A percentile compares a stretch with the other conserved stretches of the same genome.
These are phyloP conservation scores for Odontothrips loti DNA, from an alignment of 2,888 invertebrate genomes.

Conservation along the genomic window DNA sequence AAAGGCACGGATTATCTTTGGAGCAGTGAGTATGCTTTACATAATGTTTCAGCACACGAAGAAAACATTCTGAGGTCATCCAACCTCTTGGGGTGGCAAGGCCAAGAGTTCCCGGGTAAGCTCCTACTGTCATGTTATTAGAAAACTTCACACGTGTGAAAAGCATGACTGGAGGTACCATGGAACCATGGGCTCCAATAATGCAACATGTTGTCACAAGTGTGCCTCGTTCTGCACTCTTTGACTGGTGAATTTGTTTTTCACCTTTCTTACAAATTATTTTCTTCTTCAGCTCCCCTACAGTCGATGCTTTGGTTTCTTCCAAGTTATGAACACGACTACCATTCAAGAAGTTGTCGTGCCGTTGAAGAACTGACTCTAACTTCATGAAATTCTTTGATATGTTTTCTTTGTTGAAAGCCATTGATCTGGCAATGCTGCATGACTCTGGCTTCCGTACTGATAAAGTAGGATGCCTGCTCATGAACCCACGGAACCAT, in stretches of 20 bases:
- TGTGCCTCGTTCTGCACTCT: conserved; percentile 45
- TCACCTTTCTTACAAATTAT: conserved; percentile 44
- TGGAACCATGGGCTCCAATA: conserved; percentile 44
- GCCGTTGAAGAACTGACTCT: conserved; percentile 34
- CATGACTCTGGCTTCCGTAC: conserved; percentile 35
- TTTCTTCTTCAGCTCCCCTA: conserved; percentile 44
- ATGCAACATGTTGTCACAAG: conserved; percentile 42
- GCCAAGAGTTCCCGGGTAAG: conserved; percentile 43
- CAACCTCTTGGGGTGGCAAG: conserved; percentile 41
- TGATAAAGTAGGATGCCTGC: conserved; percentile 34
- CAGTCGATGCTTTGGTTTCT: conserved; percentile 46
- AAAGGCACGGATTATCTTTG: conserved; percentile 40
- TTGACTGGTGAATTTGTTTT: conserved; percentile 46
- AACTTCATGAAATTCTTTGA: conserved; percentile 31
- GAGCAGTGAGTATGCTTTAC: conserved; percentile 40
- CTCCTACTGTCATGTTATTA: conserved; percentile 42
- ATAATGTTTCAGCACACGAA: conserved; percentile 42
- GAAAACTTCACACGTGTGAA: conserved; percentile 44
- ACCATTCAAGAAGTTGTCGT: conserved; percentile 22
- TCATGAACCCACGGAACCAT: conserved; percentile 34
- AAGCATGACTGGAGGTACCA: conserved; percentile 45
- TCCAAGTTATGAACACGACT: conserved; percentile 45
- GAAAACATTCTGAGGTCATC: conserved; percentile 42
- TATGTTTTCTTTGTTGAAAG: conserved; percentile 34
- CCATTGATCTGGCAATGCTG: conserved; percentile 34